These are phyloP conservation scores for Hyles euphorbiae DNA, from an alignment of 1,140 invertebrate species.

Conservation along the genomic window DNA sequence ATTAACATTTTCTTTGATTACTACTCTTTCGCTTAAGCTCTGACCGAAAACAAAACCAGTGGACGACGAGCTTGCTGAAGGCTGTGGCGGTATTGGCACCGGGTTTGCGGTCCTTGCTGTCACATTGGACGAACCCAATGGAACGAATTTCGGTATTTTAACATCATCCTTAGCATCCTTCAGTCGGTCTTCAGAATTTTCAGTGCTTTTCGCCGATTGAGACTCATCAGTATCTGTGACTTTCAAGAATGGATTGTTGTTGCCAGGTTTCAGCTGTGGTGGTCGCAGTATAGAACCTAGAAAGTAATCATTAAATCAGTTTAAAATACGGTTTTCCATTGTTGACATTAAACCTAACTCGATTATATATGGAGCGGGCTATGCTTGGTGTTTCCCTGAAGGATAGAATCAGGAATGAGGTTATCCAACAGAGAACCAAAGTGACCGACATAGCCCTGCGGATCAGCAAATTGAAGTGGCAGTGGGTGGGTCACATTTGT, in stretches of 20 bases:
- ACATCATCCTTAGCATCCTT: slow-evolving; percentile 41
- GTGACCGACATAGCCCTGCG: too few relatives aligned
- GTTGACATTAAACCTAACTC: too few relatives aligned
- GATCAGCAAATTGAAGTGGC: too few relatives aligned
- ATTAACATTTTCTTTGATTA: slow-evolving; percentile 61
- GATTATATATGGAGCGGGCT: too few relatives aligned
- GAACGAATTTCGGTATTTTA: slow-evolving; percentile 69
- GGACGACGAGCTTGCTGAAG: slow-evolving; percentile 47
- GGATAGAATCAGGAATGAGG: too few relatives aligned
- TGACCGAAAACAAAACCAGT: slow-evolving; percentile 93
- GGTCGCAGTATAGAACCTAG: slow-evolving; percentile 62
- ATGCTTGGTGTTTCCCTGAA: too few relatives aligned
- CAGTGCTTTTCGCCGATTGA: slow-evolving; percentile 15
- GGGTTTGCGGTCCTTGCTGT: slow-evolving; percentile 49
- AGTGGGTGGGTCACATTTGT: too few relatives aligned
- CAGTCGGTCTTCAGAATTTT: slow-evolving; percentile 37
- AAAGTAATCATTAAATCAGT: slow-evolving; percentile 7
- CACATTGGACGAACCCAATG: slow-evolving; percentile 53
- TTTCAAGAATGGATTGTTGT: slow-evolving; percentile 63
- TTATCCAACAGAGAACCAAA: too few relatives aligned
- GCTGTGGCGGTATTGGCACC: slow-evolving; percentile 44
- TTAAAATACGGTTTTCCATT: too few relatives aligned
- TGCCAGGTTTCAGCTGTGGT: slow-evolving; percentile 56
- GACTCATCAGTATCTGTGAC: slow-evolving; percentile 35
- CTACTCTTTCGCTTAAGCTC: slow-evolving; percentile 90